Evolutionary conservation across 2,888 invertebrate species (phyloP).

Genomic region (Augochlorella aurata): DNA sequence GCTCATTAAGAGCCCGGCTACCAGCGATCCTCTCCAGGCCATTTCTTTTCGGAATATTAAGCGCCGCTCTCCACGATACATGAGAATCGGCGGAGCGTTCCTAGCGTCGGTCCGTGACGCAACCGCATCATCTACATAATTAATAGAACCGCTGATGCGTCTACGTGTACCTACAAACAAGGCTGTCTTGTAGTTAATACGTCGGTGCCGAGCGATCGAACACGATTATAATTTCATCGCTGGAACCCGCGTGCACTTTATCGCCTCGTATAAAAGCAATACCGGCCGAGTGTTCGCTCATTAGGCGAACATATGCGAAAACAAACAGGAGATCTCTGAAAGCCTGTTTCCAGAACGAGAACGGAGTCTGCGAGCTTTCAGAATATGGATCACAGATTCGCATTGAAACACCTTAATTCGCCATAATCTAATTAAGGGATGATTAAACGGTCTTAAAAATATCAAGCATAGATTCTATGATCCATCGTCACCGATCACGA

Average conservation of each 20-base stretch:
- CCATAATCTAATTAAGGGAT: neutral
- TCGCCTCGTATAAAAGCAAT: constrained; percentile 53
- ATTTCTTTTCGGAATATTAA: constrained; percentile 38
- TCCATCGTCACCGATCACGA: too few species aligned
- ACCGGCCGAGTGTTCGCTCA: constrained; percentile 39
- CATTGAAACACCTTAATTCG: too few species aligned
- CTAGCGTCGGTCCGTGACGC: constrained; percentile 45
- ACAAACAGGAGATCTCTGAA: constrained; percentile 24
- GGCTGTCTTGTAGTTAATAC: constrained; percentile 76
- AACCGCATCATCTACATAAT: constrained; percentile 72
- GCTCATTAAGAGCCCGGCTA: neutral
- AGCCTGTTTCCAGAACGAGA: neutral
- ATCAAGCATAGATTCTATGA: neutral
- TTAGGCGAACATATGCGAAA: constrained; percentile 42
- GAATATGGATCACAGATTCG: too few species aligned
- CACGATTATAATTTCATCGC: constrained; percentile 76
- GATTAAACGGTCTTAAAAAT: neutral
- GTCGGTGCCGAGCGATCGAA: constrained; percentile 71
- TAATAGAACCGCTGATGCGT: constrained; percentile 74
- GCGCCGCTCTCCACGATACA: constrained; percentile 36
- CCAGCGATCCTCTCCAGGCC: neutral
- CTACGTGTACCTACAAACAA: constrained; percentile 73
- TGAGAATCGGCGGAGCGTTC: constrained; percentile 39
- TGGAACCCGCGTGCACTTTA: constrained; percentile 69
- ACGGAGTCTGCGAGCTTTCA: too few species aligned